Evolutionary conservation across 2,888 invertebrate genomes (phyloP), one percentile per base, ranked within the genome.

Genomic region (Ypsolopha scabrella): DNA sequence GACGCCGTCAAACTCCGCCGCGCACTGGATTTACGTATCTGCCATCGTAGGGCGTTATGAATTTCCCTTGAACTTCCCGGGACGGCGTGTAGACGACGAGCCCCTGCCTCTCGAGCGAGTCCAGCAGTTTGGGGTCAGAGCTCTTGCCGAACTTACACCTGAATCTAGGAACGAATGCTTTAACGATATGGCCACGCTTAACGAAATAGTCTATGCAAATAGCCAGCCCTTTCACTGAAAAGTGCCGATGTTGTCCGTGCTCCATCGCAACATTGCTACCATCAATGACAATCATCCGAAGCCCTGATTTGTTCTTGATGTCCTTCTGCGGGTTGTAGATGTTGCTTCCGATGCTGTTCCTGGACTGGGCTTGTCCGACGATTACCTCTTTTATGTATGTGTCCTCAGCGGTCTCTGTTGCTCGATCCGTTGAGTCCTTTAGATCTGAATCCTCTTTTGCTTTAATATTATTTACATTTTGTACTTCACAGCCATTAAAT

Each of bases 211-310:
- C 90, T 38, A 95, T 89, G 60, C 93, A 92, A 47, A 95, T 89
- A 67, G 92, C 79, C 7, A 96, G 80, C 0, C 94, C 95, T 63
- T 87, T 85, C 9, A 92, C 92, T 1, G 94, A 94, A 71, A 94
- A 96, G n/a, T 62, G 52, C 57, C 75, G 87, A 24, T 88, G 86
- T 45, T 86, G 79, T 0, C 88, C 83, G 64, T 93, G 90, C 50
- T 88, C 87, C 87, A 91, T 90, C 1, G 94, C 95, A 11, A 95
- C 91, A 80, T 95, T 95, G 68, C 92, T 92, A 11, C 94, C 95
- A 73, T 95, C 95, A 51, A 95, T 90, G 11, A 95, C 87, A 53
- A 95, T 83, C 70, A 93, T 91, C 44, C 94, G 73, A 43, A 92
- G 82, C 2, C 88, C 88, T 0, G 67, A 80, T n/a, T 64, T 65